Evolutionary conservation across 2,888 invertebrate species (phyloP).

Genomic region (Noctua janthina): DNA sequence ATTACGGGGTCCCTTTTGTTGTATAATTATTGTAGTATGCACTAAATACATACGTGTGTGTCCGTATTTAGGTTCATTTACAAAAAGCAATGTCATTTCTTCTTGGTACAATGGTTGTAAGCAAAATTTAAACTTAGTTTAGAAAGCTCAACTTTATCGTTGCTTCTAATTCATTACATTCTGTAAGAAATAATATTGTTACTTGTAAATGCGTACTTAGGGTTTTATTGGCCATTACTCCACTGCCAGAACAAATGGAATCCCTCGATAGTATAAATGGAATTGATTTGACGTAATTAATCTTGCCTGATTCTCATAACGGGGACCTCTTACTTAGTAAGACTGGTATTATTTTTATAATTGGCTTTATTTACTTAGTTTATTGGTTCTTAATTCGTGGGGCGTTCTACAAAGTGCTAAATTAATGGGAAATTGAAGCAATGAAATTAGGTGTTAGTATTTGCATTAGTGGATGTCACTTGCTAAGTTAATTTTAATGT

Average conservation of each 20-base stretch:
- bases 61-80: constrained; percentile 1
- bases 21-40: constrained; percentile 20
- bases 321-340: constrained; percentile 72
- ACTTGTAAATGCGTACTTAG: constrained; percentile 20
- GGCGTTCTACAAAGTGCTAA: constrained; percentile 73
- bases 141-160: not conserved
- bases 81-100: not conserved
- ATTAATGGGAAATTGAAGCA: constrained; percentile 78
- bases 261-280: constrained; percentile 27
- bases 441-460: constrained; percentile 78
- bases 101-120: not conserved
- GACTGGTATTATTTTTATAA: constrained; percentile 75
- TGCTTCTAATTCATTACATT: not conserved
- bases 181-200: constrained; percentile 7
- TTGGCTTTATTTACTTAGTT: constrained; percentile 76
- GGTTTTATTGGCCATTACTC: constrained; percentile 54
- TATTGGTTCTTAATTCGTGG: constrained; percentile 61
- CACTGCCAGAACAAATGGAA: constrained; percentile 48
- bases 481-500: constrained; percentile 67
- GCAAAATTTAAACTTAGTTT: not conserved
- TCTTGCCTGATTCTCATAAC: constrained; percentile 67
- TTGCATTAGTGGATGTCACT: constrained; percentile 68
- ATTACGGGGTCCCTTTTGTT: constrained; percentile 45
- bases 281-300: constrained; percentile 50
- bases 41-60: constrained; percentile 24